Percentiles rank a stretch among this genome's conserved stretches.
phyloP scores from a whole-genome alignment of 2,797 vertebrate genomes.

The Pyrocephalus nanus region DNA sequence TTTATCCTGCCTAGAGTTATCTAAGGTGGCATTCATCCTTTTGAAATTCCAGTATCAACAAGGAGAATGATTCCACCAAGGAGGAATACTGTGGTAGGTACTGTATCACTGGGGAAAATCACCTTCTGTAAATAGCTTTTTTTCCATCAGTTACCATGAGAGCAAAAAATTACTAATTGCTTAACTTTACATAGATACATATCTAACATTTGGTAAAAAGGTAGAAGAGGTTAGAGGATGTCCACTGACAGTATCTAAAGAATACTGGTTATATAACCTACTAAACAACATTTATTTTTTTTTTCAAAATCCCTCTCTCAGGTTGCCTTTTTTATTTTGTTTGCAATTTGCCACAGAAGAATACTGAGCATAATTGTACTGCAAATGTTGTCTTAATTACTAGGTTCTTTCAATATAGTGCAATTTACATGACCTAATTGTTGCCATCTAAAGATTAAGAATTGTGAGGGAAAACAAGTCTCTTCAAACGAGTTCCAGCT shows the following conservation, averaged over 20 bases:
- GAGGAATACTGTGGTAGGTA: not conserved
- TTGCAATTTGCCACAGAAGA: not conserved
- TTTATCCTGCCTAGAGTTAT: not conserved
- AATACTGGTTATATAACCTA: not conserved
- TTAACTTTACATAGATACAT: not conserved
- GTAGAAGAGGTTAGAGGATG: not conserved
- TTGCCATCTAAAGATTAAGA: not conserved
- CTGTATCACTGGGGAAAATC: not conserved
- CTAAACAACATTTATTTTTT: not conserved
- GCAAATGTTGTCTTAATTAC: not conserved
- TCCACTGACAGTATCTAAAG: too few species aligned
- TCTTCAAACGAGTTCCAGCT: not conserved
- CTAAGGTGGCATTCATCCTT: not conserved
- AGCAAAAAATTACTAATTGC: not conserved
- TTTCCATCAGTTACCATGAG: not conserved
- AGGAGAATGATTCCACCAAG: not conserved
- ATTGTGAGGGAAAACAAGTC: not conserved
- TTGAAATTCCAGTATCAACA: not conserved
- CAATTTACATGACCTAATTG: not conserved
- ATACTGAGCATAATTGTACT: not conserved
- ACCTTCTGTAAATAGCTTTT: not conserved
- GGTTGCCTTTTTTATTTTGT: not conserved
- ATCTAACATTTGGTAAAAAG: not conserved
- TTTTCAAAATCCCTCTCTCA: not conserved
- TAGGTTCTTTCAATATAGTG: not conserved